Evolutionary conservation across 2,797 vertebrate genomes (phyloP).

Genomic region (Benthosema pterotum): DNA sequence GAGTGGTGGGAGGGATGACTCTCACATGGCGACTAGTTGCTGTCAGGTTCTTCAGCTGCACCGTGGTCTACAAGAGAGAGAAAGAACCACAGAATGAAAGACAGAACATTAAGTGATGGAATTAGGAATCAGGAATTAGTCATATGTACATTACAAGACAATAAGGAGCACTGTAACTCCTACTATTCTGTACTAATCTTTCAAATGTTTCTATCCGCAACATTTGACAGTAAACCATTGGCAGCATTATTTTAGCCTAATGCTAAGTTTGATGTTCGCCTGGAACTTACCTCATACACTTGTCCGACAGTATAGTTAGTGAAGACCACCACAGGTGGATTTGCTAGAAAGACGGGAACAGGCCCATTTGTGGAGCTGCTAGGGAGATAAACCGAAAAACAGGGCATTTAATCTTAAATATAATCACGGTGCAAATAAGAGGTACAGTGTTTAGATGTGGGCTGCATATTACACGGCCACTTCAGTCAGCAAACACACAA

Average conservation of each 20-base stretch:
- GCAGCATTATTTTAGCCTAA: no score
- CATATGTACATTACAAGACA: no score
- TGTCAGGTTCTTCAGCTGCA: conserved; percentile 89
- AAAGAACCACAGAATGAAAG: no score
- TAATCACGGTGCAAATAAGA: conserved; percentile 5
- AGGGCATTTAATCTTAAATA: background rate
- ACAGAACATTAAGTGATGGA: no score
- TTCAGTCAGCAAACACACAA: no score
- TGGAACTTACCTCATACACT: conserved; percentile 88
- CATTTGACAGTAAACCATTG: no score
- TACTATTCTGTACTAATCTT: no score
- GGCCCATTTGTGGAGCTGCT: conserved; percentile 64
- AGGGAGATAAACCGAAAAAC: conserved; percentile 7
- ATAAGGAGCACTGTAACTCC: no score
- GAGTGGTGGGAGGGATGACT: conserved; percentile 87
- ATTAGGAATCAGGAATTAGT: no score
- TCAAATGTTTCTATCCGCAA: no score
- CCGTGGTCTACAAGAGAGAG: conserved; percentile 73
- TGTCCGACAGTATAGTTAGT: conserved; percentile 85
- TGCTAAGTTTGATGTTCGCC: no score
- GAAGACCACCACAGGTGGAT: conserved; percentile 85
- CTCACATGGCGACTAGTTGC: conserved; percentile 84
- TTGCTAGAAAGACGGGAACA: conserved; percentile 85
- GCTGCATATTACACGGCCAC: background rate
- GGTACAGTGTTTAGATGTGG: background rate